Evolutionary conservation across 2,113 vertebrate genomes (phyloP), one percentile per base, ranked within the genome.

Genomic region (Meriones unguiculatus): DNA sequence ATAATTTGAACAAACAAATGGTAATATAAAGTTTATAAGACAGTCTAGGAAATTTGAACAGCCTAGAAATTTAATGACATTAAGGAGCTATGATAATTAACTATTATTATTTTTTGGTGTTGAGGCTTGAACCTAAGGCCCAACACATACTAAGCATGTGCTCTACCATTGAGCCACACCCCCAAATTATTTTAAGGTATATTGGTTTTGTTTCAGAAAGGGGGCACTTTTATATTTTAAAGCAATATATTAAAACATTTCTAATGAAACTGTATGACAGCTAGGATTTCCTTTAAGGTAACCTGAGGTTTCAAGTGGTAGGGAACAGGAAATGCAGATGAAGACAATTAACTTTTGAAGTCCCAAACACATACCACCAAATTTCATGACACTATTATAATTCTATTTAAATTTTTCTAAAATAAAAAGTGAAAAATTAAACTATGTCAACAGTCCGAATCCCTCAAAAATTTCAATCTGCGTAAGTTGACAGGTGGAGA

Each of bases 371-470:
- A 8, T 7, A 24, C 46, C 17, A 89, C 17, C 8, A 65, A 94
- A 62, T 20, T 77, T 62, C 24, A 64, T 78, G 35, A 80, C 7
- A 72, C 13, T 52, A 69, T 24, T 76, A 30, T 78, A 54, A 92
- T 67, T 89, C 18, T 72, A 13, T 54, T 75, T 90, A 13, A 84
- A 94, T n/a, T 52, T 57, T 85, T 77, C 59, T 65, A 54, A 25
- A 77, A 91, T 70, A 86, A 93, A 75, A 85, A 73, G 22, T 73
- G 54, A 77, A 76, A 92, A 80, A 70, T 28, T 32, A 88, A 76
- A 25, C 35, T 52, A 88, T n/a, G 35, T 81, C 90, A 89, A 82
- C 57, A 59, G 0, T 84, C 32, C 9, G 12, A 54, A 18, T 46
- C 2, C n/a, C 32, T 72, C 28, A 3, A 15, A 52, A 69, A 70